These are phyloP conservation scores for Paelopatides confundens DNA, from an alignment of 53 echinoderm and acorn worm species.

Conservation along the genomic window DNA sequence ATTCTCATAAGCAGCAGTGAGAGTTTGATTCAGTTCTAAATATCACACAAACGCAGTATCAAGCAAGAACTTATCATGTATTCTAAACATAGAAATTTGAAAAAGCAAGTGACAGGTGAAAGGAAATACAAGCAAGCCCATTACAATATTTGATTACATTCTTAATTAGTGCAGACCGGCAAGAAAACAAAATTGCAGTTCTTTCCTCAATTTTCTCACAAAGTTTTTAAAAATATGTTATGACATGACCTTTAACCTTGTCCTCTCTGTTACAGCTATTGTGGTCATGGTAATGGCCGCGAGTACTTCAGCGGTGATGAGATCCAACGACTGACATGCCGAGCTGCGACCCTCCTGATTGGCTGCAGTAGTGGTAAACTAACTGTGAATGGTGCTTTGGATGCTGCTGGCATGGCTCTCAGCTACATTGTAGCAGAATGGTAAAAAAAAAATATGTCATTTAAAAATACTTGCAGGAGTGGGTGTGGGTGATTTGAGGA, in stretches of 20 bases:
- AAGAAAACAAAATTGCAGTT: too few species aligned
- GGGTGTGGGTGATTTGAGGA: not conserved
- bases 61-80: too few species aligned
- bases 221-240: not conserved
- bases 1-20: too few species aligned
- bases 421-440: slow-evolving; percentile 95
- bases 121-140: too few species aligned
- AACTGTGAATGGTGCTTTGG: slow-evolving; percentile 80
- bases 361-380: slow-evolving; percentile 99
- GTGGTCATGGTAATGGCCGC: slow-evolving; percentile 95
- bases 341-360: slow-evolving; percentile 89
- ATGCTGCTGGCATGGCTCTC: slow-evolving; percentile 92
- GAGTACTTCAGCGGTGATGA: slow-evolving; percentile 97
- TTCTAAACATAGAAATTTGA: too few species aligned
- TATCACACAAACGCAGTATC: too few species aligned
- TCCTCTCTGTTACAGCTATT: slow-evolving; percentile 62
- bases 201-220: too few species aligned
- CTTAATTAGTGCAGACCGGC: too few species aligned
- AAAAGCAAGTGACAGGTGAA: too few species aligned
- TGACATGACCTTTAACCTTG: not conserved
- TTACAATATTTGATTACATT: too few species aligned
- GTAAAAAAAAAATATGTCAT: not conserved
- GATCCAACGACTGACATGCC: slow-evolving; percentile 85
- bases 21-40: too few species aligned
- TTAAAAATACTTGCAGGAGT: not conserved